Base-by-base conservation (phyloP, 1,140 invertebrate species). In the Drosophila sechellia region DNA sequence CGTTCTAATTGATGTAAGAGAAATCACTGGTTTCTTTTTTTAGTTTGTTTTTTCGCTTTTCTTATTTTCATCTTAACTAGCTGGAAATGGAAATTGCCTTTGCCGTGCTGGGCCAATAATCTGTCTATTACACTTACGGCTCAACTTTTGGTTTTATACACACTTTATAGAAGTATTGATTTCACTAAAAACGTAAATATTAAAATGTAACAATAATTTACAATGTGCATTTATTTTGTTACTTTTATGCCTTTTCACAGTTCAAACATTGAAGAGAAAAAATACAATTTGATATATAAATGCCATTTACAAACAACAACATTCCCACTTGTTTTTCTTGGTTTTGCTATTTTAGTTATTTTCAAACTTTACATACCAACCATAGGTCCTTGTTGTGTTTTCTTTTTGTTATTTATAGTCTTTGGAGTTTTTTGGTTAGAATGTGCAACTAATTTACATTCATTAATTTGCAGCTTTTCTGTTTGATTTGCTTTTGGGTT, bases 171-270 rank as follows among this genome's bases (percentile, higher is more conserved):
- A 34, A 57, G 56, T 46, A 56, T 64, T 39, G n/a, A 59, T 53
- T 37, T 69, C 58, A 49, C 78, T 71, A 83, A 50, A 60, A 65
- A 40, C 22, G 27, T 31, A 70, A 70, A 68, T 77, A 71, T 71
- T 76, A 53, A 72, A 53, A 79, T 83, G 75, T 81, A 87, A 87
- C 83, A 83, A 87, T 89, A 72, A 79, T 87, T 59, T 89, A 87
- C 84, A 89, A 55, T 55, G 83, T 87, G 84, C 83, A 71, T 71
- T 75, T 77, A 81, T 63, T 76, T 64, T 66, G 63, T 70, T 65
- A 42, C 57, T 39, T 46, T 27, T 50, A 69, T 64, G 49, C 40
- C 34, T 49, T 58, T 77, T 61, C 58, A 63, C 64, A 64, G 56
- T 70, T 79, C 34, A 70, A 77, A 69, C 54, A 70, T 74, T 57